A percentile compares a stretch with the other conserved stretches of the same genome.
Conservation (phyloP, 1,140 invertebrate genomes). For the Cheumatopsyche charites region DNA sequence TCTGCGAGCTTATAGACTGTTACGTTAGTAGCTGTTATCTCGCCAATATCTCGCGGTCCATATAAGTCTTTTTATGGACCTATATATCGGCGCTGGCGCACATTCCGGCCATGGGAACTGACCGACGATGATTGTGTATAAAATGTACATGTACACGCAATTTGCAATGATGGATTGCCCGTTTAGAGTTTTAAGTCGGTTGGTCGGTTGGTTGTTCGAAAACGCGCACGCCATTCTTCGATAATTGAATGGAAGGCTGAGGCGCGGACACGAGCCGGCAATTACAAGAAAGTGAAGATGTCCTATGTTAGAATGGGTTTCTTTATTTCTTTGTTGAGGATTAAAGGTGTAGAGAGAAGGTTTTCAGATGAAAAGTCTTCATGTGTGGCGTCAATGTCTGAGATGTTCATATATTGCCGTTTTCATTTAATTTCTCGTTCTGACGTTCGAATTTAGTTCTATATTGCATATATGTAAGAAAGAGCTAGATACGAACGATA, state of each 20-base stretch:
- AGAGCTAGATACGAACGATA: no score
- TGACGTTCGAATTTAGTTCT: no score
- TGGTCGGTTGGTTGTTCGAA: background rate
- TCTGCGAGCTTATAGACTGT: background rate
- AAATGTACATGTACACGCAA: conserved; percentile 1
- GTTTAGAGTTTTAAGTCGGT: no score
- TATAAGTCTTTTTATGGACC: conserved; percentile 24
- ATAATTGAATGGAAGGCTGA: background rate
- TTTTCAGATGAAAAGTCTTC: no score
- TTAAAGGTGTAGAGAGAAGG: no score
- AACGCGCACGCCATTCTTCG: conserved; percentile 5
- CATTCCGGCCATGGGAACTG: conserved; percentile 26
- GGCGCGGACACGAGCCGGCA: background rate
- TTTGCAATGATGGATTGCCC: conserved; percentile 29
- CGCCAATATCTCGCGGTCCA: conserved; percentile 13
- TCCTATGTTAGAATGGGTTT: no score
- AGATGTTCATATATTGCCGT: no score
- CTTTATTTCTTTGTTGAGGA: no score
- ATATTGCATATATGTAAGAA: no score
- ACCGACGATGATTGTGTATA: conserved; percentile 14
- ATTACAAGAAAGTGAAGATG: background rate
- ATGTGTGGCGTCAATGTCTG: no score
- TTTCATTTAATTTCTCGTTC: no score
- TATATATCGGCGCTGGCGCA: background rate
- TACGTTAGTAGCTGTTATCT: background rate